Evolutionary conservation across 92 coral and sea anemone species (phyloP).

Genomic region (Epizoanthus ramosus): DNA sequence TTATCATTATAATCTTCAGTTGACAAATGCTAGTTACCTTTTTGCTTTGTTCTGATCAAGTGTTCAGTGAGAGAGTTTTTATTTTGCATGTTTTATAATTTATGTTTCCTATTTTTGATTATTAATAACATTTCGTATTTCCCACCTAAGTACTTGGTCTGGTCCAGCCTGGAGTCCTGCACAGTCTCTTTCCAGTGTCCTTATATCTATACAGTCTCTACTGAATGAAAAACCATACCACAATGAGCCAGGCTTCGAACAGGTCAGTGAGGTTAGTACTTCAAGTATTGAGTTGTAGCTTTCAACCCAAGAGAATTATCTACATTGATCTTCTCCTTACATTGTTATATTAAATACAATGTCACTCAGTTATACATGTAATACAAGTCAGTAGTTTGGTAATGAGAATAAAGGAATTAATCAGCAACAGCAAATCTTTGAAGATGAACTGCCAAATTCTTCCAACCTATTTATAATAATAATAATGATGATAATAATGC

Average conservation of each 20-base stretch:
- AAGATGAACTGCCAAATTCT: no score
- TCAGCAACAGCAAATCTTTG: no score
- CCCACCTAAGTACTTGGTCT: conserved; percentile 81
- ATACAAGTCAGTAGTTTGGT: no score
- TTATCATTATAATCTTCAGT: no score
- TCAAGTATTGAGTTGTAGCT: not conserved
- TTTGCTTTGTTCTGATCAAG: not conserved
- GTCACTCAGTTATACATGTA: no score
- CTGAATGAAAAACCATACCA: conserved; percentile 98
- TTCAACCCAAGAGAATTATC: not conserved
- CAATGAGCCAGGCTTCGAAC: conserved; percentile 99
- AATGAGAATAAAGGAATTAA: no score
- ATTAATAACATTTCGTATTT: not conserved
- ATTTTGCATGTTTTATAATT: not conserved
- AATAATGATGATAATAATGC: no score
- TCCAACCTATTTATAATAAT: no score
- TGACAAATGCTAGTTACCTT: no score
- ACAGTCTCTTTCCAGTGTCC: conserved; percentile 95
- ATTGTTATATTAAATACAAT: no score
- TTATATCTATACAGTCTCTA: conserved; percentile 95
- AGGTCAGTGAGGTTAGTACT: conserved; percentile 58
- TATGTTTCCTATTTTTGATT: not conserved
- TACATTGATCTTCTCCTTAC: no score
- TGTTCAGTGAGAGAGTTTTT: not conserved
- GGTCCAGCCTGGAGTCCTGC: conserved; percentile 99